Conservation (phyloP, 2,113 vertebrate species). For the Fukomys damarensis region DNA sequence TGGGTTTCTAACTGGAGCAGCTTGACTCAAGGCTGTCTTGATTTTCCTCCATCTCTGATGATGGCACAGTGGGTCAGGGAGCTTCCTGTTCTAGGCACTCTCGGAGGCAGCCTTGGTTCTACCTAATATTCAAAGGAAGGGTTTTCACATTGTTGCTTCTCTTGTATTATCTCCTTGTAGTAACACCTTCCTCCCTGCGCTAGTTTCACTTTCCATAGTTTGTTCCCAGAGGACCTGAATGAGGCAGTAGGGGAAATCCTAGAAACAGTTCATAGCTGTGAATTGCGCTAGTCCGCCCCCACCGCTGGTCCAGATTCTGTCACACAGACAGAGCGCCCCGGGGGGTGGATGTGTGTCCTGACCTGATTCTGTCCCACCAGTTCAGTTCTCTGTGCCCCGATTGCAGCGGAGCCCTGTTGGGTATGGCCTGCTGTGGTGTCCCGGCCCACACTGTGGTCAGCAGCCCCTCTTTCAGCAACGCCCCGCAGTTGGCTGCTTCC, state of each 20-base stretch:
- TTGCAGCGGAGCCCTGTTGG: neutral
- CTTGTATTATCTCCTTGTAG: neutral
- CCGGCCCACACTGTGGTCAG: too few species aligned
- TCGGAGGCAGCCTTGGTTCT: rapidly evolving
- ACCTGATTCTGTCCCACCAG: too few species aligned
- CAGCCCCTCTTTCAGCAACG: too few species aligned
- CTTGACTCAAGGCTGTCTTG: neutral
- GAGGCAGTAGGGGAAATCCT: too few species aligned
- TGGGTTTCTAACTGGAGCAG: neutral
- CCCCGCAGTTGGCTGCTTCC: neutral
- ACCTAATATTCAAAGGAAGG: neutral
- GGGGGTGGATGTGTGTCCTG: too few species aligned
- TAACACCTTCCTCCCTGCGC: rapidly evolving
- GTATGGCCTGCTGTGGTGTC: neutral
- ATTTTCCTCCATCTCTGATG: neutral
- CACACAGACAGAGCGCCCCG: too few species aligned
- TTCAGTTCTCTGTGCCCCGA: neutral
- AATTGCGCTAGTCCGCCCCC: too few species aligned
- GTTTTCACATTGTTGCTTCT: neutral
- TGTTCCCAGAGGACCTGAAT: neutral
- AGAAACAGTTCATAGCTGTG: too few species aligned
- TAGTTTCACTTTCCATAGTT: neutral
- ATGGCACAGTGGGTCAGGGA: rapidly evolving
- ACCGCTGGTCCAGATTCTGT: too few species aligned
- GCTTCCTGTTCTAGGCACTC: rapidly evolving